Evolutionary conservation across 2,797 vertebrate genomes (phyloP), one percentile per base, ranked within the genome.

Genomic region (Mus spretus): DNA sequence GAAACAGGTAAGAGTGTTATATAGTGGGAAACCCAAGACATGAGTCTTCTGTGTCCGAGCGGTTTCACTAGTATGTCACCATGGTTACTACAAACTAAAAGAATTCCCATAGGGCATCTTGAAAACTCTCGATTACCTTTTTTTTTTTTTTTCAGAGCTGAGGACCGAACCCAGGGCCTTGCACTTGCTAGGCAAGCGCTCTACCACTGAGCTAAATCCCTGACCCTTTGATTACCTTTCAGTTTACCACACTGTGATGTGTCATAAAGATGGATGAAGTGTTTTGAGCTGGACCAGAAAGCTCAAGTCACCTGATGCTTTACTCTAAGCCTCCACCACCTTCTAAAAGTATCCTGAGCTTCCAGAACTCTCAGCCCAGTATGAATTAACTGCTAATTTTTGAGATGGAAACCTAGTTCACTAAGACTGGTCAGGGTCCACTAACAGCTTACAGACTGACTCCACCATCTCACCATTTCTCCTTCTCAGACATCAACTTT

Each of bases 301-400:
- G 14, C 57, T 7, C 34, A 57, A 40, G 37, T 19, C 86, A 63
- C 81, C 84, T 77, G 19, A 17, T 20, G 31, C n/a, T 82, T 86
- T 40, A 44, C 17, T 14, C 34, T 91, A n/a, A 63, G 37, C 31
- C 77, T 44, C 14, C 40, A 8, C 50, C 10, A 17, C 61, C 50
- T 91, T 90, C 22, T 78, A 86, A 94, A 94, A 8, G 6, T 74
- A 57, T 86, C 50, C 1, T 34, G 40, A 87, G 63, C n/a, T 65
- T 89, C 59, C 84, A 53, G 79, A 65, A 4, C 77, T 93, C 70
- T 65, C 44, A 89, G 20, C 78, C 79, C 8, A 93, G 63, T 80
- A 53, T 90, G 47, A 59, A 44, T 91, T 92, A 81, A 90, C 72
- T 88, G 57, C 34, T 72, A 93, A 78, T 83, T 96, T 22, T 17